These are phyloP conservation scores for Ceratothoa steindachneri DNA, from an alignment of 2,888 invertebrate genomes.

Conservation along the genomic window DNA sequence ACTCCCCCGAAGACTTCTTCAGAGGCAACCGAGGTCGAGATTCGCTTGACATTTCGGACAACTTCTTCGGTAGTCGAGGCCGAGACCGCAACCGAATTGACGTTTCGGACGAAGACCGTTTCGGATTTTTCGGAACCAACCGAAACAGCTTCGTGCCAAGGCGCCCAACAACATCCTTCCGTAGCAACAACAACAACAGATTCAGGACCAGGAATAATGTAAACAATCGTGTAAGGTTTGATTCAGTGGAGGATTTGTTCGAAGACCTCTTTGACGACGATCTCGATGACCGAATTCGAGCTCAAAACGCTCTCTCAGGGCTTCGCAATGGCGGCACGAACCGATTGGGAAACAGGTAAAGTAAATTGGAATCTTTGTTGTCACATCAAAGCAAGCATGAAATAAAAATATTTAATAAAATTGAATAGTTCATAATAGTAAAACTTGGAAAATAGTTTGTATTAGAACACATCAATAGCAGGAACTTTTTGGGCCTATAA, in stretches of 20 bases:
- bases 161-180: neutral
- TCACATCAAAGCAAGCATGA: neutral
- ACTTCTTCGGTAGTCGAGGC: neutral
- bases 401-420: too few relatives aligned
- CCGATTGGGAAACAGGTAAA: neutral
- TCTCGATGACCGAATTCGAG: constrained; percentile 39
- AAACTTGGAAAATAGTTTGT: too few relatives aligned
- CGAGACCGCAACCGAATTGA: too few relatives aligned
- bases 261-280: constrained; percentile 46
- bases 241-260: constrained; percentile 42
- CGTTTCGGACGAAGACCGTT: neutral
- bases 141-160: neutral
- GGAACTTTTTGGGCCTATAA: too few relatives aligned
- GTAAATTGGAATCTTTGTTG: neutral
- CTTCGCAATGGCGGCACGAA: constrained; percentile 34
- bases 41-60: neutral
- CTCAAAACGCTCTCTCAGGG: constrained; percentile 30
- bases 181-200: neutral
- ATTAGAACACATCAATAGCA: too few relatives aligned
- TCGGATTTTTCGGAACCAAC: neutral
- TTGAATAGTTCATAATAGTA: too few relatives aligned
- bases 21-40: neutral
- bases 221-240: constrained; percentile 6
- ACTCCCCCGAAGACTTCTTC: neutral
- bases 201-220: neutral